These are phyloP conservation scores for Terebella lapidaria DNA, from an alignment of 2,888 invertebrate genomes.

Conservation along the genomic window DNA sequence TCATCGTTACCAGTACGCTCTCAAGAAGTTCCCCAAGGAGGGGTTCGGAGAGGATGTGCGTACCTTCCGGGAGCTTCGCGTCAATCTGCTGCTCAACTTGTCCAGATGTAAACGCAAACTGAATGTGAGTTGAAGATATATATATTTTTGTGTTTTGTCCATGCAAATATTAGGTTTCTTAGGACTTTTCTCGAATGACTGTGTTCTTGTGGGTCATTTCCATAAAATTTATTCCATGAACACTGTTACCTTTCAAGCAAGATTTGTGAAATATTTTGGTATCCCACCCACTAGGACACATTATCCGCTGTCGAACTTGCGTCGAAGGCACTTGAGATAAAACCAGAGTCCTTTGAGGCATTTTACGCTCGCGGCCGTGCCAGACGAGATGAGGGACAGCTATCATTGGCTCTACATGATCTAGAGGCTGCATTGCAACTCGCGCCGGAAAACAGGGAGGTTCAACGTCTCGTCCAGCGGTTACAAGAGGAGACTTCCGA, in stretches of 20 bases:
- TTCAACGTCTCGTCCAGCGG: constrained; percentile 68
- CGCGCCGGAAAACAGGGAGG: constrained; percentile 68
- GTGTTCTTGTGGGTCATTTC: no score
- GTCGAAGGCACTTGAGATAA: constrained; percentile 75
- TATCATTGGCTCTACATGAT: constrained; percentile 67
- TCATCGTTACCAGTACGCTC: constrained; percentile 87
- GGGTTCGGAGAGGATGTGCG: constrained; percentile 58
- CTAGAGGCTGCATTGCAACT: constrained; percentile 73
- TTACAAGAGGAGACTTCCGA: constrained; percentile 65
- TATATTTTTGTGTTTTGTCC: no score
- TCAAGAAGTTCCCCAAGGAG: constrained; percentile 76
- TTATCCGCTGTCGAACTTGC: constrained; percentile 75
- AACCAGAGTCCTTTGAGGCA: constrained; percentile 85
- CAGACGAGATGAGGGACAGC: constrained; percentile 62
- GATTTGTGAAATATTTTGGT: background rate
- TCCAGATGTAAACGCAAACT: constrained; percentile 90
- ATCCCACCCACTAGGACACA: constrained; percentile 51
- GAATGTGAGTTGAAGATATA: constrained; percentile 80
- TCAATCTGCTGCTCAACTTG: constrained; percentile 83
- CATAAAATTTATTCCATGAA: no score
- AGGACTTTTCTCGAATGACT: no score
- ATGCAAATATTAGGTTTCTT: background rate
- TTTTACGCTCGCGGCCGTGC: constrained; percentile 87
- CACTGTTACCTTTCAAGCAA: no score
- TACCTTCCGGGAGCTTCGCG: constrained; percentile 76